Conservation (phyloP, 2,888 invertebrate species). For the Meandrusa payeni region DNA sequence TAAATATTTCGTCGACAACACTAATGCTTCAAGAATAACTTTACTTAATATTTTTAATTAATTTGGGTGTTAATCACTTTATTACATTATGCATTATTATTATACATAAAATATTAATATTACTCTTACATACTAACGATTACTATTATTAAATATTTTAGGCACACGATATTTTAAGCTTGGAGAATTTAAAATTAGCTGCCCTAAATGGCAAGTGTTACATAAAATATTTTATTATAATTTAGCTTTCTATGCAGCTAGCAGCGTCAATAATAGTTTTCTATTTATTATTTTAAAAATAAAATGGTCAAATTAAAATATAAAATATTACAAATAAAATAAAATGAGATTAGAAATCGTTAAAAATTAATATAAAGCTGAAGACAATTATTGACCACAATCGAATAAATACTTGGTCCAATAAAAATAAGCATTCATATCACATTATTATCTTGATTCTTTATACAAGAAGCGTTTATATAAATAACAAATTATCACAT, state of each 20-base stretch:
- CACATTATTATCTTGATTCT: conserved; percentile 16
- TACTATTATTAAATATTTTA: conserved; percentile 1
- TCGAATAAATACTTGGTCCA: conserved; percentile 7
- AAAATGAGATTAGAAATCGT: background rate
- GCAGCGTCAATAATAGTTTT: background rate
- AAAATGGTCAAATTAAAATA: background rate
- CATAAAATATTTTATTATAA: background rate
- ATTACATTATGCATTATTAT: background rate
- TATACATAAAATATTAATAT: background rate
- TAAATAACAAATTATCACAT: conserved; percentile 11
- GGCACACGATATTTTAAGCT: conserved; percentile 15
- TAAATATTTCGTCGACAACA: no score
- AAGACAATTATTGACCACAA: conserved; percentile 15
- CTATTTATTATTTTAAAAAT: background rate
- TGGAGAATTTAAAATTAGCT: conserved; percentile 1
- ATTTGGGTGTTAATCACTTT: no score
- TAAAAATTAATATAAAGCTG: conserved; percentile 6
- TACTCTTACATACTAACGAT: conserved; percentile 8
- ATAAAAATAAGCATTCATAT: conserved; percentile 21
- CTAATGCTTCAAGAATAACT: no score
- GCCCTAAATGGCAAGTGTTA: background rate
- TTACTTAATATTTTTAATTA: no score
- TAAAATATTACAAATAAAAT: background rate
- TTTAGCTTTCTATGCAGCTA: background rate
- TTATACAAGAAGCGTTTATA: background rate